Evolutionary conservation across 2,113 vertebrate species (phyloP), one percentile per base, ranked within the genome.

Genomic region (Stegastes partitus): DNA sequence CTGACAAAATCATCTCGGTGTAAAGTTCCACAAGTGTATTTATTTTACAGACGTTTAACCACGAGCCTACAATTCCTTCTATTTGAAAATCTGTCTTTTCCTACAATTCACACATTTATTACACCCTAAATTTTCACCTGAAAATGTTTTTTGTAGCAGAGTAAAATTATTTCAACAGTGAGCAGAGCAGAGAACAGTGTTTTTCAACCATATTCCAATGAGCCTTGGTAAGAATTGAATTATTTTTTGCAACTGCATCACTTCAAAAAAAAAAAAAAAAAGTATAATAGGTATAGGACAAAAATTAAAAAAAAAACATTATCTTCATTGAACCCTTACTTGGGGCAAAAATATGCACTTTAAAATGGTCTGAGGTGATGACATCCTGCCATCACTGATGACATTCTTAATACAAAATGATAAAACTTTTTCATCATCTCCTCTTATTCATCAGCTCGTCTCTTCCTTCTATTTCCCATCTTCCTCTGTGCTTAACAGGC

Each of bases 351-450:
- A 61, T 64, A 66, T 68, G 39, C 21, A 4, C 58, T 81, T 62
- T 63, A 72, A 73, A 79, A 68, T 37, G 44, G 42, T 71, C 42
- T 18, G 55, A 34, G 57, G 56, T 91, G 91, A 91, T 75, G 91
- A 81, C 87, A 92, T 79, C 53, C 66, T 64, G 81, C 67, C 44
- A 68, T 85, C 70, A 70, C 23, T 71, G 79, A 76, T 44, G 65
- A 77, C 81, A 84, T 72, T 67, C 72, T 54, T 77, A 66, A 68
- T 70, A 67, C 21, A 78, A 82, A 12, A 77, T 87, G 69, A 84
- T 75, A 72, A 79, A 85, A 88, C 50, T 16, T 77, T 88, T 87
- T 87, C 85, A 55, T 90, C 82, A 84, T 87, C 68, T 90, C 82
- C 83, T 87, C 68, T 63, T 65, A 39, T 82, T 58, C 39, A 53